Conservation (phyloP, 2,797 vertebrate species). For the Corythornis leucogaster region DNA sequence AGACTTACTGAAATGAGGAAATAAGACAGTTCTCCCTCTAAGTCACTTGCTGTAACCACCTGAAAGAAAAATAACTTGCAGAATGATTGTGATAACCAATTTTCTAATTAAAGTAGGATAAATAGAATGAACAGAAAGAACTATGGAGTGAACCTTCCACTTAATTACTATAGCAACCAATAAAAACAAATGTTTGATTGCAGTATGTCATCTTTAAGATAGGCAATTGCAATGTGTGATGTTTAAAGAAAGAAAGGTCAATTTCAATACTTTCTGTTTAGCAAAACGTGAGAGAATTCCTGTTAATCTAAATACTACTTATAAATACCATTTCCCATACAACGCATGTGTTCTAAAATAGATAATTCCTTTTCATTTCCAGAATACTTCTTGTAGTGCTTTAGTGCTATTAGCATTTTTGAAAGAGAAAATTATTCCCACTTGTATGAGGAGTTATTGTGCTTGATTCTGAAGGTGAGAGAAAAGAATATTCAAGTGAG, state of each 20-base stretch:
- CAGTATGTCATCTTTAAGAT: background rate
- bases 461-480: background rate
- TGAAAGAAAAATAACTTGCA: background rate
- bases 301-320: background rate
- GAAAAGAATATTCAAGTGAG: background rate
- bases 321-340: background rate
- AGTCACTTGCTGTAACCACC: background rate
- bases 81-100: background rate
- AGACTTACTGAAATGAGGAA: background rate
- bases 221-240: background rate
- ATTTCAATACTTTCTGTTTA: background rate
- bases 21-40: background rate
- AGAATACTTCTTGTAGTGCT: background rate
- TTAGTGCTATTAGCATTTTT: background rate
- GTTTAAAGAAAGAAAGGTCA: background rate
- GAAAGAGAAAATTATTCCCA: background rate
- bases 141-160: background rate
- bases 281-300: background rate
- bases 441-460: background rate
- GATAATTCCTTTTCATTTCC: background rate
- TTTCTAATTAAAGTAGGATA: background rate
- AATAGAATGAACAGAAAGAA: background rate
- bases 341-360: background rate
- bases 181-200: background rate
- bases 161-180: slow-evolving; percentile 8